Conservation (phyloP, 2,797 vertebrate species). For the Eupleurogrammus muticus region DNA sequence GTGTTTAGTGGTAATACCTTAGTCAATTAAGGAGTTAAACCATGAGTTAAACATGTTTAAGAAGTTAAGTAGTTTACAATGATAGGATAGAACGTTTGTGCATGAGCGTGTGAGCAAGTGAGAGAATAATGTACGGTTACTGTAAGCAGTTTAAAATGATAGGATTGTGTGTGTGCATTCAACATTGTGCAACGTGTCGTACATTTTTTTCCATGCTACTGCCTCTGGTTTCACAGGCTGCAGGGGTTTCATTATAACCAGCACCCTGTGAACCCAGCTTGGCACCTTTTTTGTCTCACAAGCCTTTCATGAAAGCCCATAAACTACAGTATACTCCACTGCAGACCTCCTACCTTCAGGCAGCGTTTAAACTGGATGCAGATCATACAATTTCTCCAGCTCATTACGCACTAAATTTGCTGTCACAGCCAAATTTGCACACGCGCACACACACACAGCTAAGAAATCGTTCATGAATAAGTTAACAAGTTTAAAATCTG, state of each 20-base stretch:
- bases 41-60: constrained; percentile 28
- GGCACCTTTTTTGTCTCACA: constrained; percentile 5
- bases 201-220: background rate
- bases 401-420: constrained; percentile 52
- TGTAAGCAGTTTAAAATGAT: constrained; percentile 64
- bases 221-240: constrained; percentile 3
- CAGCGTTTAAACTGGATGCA: constrained; percentile 44
- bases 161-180: constrained; percentile 47
- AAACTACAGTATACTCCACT: constrained; percentile 24
- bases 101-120: background rate
- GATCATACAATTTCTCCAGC: constrained; percentile 39
- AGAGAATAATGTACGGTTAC: constrained; percentile 40
- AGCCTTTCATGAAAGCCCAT: constrained; percentile 23
- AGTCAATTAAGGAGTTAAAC: constrained; percentile 36
- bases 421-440: constrained; percentile 28
- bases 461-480: constrained; percentile 3
- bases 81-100: constrained; percentile 46
- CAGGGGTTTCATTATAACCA: constrained; percentile 24
- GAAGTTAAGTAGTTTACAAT: constrained; percentile 58
- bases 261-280: constrained; percentile 12
- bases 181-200: background rate
- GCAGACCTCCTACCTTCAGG: constrained; percentile 42
- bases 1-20: constrained; percentile 11
- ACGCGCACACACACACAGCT: background rate
- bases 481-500: constrained; percentile 9